Percentiles rank a stretch among this genome's conserved stretches.
Conservation (phyloP, 2,888 invertebrate species). For the Merodon equestris region DNA sequence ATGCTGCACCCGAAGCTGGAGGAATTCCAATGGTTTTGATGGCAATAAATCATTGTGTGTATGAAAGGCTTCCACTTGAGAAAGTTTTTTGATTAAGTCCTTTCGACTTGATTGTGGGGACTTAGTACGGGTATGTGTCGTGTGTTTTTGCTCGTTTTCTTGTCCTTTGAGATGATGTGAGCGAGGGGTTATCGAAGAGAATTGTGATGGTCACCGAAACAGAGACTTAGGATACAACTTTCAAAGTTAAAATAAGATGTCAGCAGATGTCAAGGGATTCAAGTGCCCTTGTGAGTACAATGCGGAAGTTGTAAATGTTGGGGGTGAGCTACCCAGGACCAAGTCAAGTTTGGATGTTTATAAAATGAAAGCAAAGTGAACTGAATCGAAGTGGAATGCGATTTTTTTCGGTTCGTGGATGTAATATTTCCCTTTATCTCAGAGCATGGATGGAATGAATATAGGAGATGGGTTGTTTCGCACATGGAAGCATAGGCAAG, state of each 20-base stretch:
- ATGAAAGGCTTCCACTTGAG: background rate
- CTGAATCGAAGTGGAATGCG: too few relatives aligned
- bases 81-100: constrained; percentile 43
- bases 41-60: constrained; percentile 38
- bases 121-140: constrained; percentile 5
- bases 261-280: constrained; percentile 7
- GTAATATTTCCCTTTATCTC: too few relatives aligned
- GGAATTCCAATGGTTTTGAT: constrained; percentile 27
- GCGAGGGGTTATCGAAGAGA: background rate
- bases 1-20: constrained; percentile 31
- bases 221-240: constrained; percentile 4
- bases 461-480: too few relatives aligned
- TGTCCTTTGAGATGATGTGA: too few relatives aligned
- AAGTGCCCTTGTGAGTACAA: constrained; percentile 1
- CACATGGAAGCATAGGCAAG: too few relatives aligned
- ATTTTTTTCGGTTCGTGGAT: too few relatives aligned
- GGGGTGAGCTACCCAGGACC: too few relatives aligned
- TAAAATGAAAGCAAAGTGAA: too few relatives aligned
- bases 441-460: too few relatives aligned
- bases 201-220: constrained; percentile 4
- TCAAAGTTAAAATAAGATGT: constrained; percentile 24
- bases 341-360: too few relatives aligned
- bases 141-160: background rate
- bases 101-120: constrained; percentile 35
- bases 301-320: background rate